Conservation (phyloP, 1,140 invertebrate species). For the Magallana gigas region DNA sequence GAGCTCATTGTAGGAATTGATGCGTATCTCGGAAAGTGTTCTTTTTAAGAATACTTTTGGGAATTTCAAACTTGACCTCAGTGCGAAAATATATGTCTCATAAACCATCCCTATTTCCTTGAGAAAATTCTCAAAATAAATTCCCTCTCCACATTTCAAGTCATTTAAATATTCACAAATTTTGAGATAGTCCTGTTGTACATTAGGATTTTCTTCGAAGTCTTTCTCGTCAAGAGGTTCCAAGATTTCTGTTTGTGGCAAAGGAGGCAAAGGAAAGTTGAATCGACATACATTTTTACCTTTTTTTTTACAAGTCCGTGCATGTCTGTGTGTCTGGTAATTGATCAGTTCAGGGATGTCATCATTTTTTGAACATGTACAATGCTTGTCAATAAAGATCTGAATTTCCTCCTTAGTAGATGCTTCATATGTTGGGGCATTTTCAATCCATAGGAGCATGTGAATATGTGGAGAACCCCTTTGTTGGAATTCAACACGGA, state of each 20-base stretch:
- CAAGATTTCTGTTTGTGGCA: neutral
- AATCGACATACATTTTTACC: slow-evolving; percentile 15
- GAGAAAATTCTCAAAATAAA: slow-evolving; percentile 17
- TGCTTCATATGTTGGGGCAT: slow-evolving; percentile 41
- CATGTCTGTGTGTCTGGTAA: slow-evolving; percentile 53
- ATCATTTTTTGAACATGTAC: slow-evolving; percentile 36
- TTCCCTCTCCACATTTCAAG: neutral
- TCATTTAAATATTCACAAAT: neutral
- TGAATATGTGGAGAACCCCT: slow-evolving; percentile 53
- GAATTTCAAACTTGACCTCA: neutral
- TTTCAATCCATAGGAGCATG: slow-evolving; percentile 45
- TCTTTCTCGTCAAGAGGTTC: slow-evolving; percentile 28
- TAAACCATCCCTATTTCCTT: neutral
- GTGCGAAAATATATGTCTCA: slow-evolving; percentile 26
- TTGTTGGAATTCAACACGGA: slow-evolving; percentile 50
- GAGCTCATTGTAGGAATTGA: slow-evolving; percentile 43
- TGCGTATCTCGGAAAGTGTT: slow-evolving; percentile 28
- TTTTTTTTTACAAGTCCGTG: slow-evolving; percentile 46
- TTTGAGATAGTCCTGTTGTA: neutral
- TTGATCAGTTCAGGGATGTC: slow-evolving; percentile 17
- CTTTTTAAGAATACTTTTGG: slow-evolving; percentile 47
- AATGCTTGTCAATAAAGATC: slow-evolving; percentile 31
- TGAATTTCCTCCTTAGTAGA: slow-evolving; percentile 23
- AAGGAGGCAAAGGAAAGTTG: slow-evolving; percentile 2
- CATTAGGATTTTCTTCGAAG: neutral